A percentile compares a stretch with the other conserved stretches of the same genome.
Evolutionary conservation across 1,140 invertebrate species (phyloP).

Genomic region (Drosophila baimaii): DNA sequence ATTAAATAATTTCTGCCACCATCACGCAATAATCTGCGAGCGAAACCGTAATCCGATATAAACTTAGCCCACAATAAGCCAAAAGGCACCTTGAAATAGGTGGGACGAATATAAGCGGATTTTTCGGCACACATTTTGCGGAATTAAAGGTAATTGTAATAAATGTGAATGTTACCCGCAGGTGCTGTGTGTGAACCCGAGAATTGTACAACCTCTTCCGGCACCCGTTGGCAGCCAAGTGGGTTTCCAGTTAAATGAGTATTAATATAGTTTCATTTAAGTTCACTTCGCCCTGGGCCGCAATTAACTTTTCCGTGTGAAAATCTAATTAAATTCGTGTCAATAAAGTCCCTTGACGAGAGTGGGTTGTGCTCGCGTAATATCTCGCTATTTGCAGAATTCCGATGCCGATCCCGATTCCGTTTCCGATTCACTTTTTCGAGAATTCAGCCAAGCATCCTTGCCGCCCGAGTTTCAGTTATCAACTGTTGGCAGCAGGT

Average conservation of each 20-base stretch:
- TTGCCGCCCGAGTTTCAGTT: slow-evolving; percentile 63
- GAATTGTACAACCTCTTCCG: not conserved
- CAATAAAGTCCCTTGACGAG: slow-evolving; percentile 3
- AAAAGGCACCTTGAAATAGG: not conserved
- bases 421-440: not conserved
- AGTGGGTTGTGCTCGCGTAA: not conserved
- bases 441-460: slow-evolving; percentile 36
- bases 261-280: slow-evolving; percentile 26
- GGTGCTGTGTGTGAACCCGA: slow-evolving; percentile 39
- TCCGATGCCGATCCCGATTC: slow-evolving; percentile 20
- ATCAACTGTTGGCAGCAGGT: slow-evolving; percentile 63
- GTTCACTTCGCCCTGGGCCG: slow-evolving; percentile 5
- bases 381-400: not conserved
- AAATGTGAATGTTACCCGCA: slow-evolving; percentile 64
- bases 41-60: slow-evolving; percentile 9
- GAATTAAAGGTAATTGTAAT: slow-evolving; percentile 43
- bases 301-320: slow-evolving; percentile 22
- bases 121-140: slow-evolving; percentile 5
- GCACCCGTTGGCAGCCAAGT: slow-evolving; percentile 1
- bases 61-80: not conserved
- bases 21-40: slow-evolving; percentile 1
- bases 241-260: slow-evolving; percentile 4
- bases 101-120: not conserved
- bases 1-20: slow-evolving; percentile 1
- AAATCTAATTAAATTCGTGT: slow-evolving; percentile 39